Conservation (phyloP, 2,888 invertebrate genomes). For the Acanthoscelides obtectus region DNA sequence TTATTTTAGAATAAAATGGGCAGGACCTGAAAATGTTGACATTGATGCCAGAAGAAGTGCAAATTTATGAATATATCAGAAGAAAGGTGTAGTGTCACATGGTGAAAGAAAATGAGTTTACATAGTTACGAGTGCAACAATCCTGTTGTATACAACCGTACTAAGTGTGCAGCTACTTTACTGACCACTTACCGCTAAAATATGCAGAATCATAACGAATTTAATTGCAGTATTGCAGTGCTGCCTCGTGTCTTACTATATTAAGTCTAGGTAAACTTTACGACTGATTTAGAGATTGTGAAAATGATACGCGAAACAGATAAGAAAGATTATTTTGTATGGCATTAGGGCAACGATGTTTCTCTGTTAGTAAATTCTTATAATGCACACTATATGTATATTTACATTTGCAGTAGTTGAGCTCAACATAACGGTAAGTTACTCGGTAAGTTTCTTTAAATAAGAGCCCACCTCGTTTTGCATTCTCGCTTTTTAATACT, state of each 20-base stretch:
- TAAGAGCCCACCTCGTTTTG: too few relatives aligned
- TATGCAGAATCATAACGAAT: conserved; percentile 1
- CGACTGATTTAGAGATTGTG: background rate
- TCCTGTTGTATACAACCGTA: background rate
- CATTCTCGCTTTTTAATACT: too few relatives aligned
- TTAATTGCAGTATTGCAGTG: conserved; percentile 4
- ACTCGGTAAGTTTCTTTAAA: too few relatives aligned
- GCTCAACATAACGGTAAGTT: background rate
- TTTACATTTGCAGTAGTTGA: background rate
- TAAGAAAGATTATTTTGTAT: background rate
- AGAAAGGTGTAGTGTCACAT: too few relatives aligned
- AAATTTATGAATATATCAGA: too few relatives aligned
- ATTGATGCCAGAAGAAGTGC: too few relatives aligned
- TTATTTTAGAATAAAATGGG: too few relatives aligned
- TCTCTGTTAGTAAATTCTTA: background rate
- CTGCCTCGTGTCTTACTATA: conserved; percentile 20
- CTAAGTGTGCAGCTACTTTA: background rate
- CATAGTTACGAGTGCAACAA: too few relatives aligned
- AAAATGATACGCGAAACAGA: background rate
- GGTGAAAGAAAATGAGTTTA: too few relatives aligned
- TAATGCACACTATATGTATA: background rate
- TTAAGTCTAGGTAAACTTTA: background rate
- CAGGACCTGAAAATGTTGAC: too few relatives aligned
- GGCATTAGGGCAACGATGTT: background rate
- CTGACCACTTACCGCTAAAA: background rate